Evolutionary conservation across 2,888 invertebrate species (phyloP).

Genomic region (Drosophila antonietae): DNA sequence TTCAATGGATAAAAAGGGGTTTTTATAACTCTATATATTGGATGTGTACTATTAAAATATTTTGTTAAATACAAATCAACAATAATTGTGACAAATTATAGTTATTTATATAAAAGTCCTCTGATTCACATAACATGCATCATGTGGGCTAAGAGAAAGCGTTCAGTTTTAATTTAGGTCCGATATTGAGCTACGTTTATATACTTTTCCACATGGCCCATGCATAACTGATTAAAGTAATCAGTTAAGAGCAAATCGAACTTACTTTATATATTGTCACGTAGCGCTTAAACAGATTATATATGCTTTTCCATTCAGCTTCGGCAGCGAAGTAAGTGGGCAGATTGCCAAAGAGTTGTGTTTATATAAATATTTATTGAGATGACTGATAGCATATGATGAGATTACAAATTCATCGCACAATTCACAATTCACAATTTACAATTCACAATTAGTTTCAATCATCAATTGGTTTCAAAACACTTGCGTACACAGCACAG

Average conservation of each 20-base stretch:
- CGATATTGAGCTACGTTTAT: conserved; percentile 1
- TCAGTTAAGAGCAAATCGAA: conserved; percentile 33
- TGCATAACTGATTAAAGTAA: conserved; percentile 38
- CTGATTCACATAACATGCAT: conserved; percentile 11
- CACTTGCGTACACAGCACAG: conserved; percentile 11
- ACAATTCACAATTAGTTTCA: conserved; percentile 17
- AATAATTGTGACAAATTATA: background rate
- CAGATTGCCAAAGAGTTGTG: conserved; percentile 44
- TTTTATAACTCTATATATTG: too few relatives aligned
- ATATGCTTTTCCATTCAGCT: conserved; percentile 61
- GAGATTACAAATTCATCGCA: conserved; percentile 23
- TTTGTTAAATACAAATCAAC: background rate
- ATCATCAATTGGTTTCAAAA: conserved; percentile 23
- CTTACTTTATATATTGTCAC: conserved; percentile 65
- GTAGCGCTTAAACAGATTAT: conserved; percentile 54
- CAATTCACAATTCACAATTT: conserved; percentile 30
- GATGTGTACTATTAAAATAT: background rate
- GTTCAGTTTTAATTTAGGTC: conserved; percentile 14
- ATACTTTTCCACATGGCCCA: conserved; percentile 9
- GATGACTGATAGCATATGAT: conserved; percentile 42
- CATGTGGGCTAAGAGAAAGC: conserved; percentile 41
- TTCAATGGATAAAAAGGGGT: background rate
- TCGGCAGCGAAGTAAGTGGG: conserved; percentile 10
- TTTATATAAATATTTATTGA: conserved; percentile 36
- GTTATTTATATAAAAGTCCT: background rate